Evolutionary conservation across 2,797 vertebrate genomes (phyloP).

Genomic region (Enteromius trimaculatus): DNA sequence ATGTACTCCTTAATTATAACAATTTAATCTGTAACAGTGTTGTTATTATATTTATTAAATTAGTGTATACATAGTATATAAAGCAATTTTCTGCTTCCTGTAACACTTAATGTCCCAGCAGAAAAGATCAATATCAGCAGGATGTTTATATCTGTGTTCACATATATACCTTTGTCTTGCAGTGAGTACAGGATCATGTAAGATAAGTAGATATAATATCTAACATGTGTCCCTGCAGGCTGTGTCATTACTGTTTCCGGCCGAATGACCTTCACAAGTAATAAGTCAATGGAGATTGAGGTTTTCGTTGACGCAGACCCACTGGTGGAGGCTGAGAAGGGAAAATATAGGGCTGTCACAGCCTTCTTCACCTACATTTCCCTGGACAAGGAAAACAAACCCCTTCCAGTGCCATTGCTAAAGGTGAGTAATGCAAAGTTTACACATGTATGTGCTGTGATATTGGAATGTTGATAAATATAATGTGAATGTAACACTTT

Average conservation of each 20-base stretch:
- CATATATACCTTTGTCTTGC: background rate
- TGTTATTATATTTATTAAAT: background rate
- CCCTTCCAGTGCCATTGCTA: constrained; percentile 84
- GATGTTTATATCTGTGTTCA: background rate
- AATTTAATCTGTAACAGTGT: background rate
- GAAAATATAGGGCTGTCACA: constrained; percentile 86
- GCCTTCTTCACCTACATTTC: constrained; percentile 96
- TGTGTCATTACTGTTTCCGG: constrained; percentile 91
- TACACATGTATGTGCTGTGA: background rate
- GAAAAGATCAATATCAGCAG: background rate
- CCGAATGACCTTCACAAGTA: constrained; percentile 92
- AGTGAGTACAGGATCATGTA: background rate
- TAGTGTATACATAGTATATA: background rate
- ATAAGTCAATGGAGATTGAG: constrained; percentile 96
- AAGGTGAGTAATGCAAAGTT: constrained; percentile 78
- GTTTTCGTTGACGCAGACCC: constrained; percentile 90
- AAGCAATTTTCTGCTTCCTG: too few relatives aligned
- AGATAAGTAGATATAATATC: constrained; percentile 29
- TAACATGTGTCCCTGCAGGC: constrained; percentile 72
- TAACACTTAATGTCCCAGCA: background rate
- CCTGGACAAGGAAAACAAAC: constrained; percentile 86
- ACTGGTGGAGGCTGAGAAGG: constrained; percentile 75
- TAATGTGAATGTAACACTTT: background rate
- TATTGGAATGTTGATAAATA: background rate
- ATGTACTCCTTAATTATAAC: background rate